Conservation (phyloP, 2,113 vertebrate genomes). For the Cyanoramphus novaezelandiae region DNA sequence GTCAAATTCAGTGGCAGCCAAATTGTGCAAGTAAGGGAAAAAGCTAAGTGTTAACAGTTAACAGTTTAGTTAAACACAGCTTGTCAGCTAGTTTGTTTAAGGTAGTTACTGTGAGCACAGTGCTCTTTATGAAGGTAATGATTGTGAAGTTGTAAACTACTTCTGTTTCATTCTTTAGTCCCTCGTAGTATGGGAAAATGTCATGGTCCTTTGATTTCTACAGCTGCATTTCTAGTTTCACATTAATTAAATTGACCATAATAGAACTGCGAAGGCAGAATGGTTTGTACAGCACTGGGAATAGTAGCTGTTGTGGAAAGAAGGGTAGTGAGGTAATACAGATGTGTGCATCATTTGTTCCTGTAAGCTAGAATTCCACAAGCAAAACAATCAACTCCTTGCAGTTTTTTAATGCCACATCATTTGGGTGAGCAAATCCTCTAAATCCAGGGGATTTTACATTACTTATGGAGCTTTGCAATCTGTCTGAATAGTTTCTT, state of each 20-base stretch:
- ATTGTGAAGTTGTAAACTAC: neutral
- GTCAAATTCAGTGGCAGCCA: neutral
- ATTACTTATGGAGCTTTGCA: neutral
- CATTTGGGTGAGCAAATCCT: neutral
- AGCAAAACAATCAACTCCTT: neutral
- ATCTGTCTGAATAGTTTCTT: neutral
- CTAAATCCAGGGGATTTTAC: neutral
- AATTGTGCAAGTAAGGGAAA: neutral
- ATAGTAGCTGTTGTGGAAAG: neutral
- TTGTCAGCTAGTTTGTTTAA: neutral
- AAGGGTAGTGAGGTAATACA: neutral
- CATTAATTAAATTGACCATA: constrained; percentile 2
- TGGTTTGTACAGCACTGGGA: neutral
- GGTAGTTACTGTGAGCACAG: neutral
- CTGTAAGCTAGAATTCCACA: neutral
- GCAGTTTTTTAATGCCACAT: neutral
- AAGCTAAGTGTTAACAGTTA: neutral
- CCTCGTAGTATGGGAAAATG: neutral
- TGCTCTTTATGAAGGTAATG: neutral
- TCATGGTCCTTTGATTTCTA: neutral
- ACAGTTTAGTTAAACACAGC: neutral
- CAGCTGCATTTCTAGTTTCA: neutral
- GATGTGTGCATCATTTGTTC: neutral
- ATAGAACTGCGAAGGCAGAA: neutral
- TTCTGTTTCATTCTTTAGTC: neutral